Conservation (phyloP, 2,113 vertebrate species). For the Micronycteris hirsuta region DNA sequence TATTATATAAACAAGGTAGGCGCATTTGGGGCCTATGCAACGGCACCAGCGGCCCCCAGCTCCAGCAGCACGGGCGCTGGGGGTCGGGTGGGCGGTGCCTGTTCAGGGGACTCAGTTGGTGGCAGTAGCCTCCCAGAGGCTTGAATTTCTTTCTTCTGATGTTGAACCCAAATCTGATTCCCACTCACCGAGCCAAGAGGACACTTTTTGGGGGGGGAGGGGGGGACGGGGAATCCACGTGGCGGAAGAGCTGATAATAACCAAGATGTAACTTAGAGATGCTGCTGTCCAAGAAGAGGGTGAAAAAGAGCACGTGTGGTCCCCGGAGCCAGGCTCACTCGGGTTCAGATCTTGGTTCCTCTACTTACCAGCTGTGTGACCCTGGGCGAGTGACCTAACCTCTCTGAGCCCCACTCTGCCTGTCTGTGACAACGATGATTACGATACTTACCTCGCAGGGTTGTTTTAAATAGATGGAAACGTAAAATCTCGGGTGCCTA, state of each 20-base stretch:
- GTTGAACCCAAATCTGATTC: background rate
- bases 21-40: background rate
- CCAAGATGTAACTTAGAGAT: background rate
- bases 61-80: background rate
- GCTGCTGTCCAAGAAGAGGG: background rate
- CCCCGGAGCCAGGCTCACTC: background rate
- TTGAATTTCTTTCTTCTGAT: background rate
- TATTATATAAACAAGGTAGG: background rate
- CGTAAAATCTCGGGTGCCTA: background rate
- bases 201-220: background rate
- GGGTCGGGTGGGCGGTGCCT: background rate
- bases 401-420: background rate
- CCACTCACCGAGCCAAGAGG: background rate
- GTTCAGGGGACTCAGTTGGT: background rate
- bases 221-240: too few relatives aligned
- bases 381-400: background rate
- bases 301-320: background rate
- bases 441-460: background rate
- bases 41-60: background rate
- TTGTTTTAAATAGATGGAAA: constrained; percentile 24
- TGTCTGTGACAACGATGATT: background rate
- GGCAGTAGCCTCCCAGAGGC: background rate
- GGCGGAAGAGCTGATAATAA: background rate
- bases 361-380: background rate
- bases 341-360: background rate